These are phyloP conservation scores for Volucella inanis DNA, from an alignment of 2,888 invertebrate species.

Conservation along the genomic window DNA sequence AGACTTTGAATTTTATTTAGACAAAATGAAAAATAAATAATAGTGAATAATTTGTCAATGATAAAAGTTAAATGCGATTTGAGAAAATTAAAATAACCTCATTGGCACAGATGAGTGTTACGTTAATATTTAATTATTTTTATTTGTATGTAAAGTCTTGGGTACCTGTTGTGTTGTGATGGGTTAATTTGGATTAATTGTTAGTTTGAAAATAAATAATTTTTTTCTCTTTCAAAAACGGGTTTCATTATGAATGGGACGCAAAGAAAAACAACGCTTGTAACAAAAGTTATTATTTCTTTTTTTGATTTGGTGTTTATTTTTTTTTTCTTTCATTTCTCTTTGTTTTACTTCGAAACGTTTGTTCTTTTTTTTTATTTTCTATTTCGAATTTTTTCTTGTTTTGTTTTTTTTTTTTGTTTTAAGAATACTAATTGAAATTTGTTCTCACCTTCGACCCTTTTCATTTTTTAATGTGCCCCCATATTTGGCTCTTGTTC, in stretches of 20 bases:
- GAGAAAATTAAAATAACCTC: constrained; percentile 18
- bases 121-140: constrained; percentile 70
- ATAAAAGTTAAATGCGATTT: too few relatives aligned
- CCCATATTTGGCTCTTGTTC: constrained; percentile 99
- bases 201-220: constrained; percentile 21
- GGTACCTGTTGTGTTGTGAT: constrained; percentile 56
- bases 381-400: constrained; percentile 76
- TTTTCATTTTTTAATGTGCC: constrained; percentile 99
- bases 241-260: constrained; percentile 78
- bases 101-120: constrained; percentile 59
- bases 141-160: constrained; percentile 69
- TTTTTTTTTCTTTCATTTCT: constrained; percentile 71
- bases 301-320: constrained; percentile 76
- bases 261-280: constrained; percentile 73
- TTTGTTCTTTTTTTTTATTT: constrained; percentile 76
- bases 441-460: constrained; percentile 97
- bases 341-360: constrained; percentile 77
- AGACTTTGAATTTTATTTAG: too few relatives aligned
- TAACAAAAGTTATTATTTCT: constrained; percentile 65
- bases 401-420: constrained; percentile 77
- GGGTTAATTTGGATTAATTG: constrained; percentile 36
- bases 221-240: constrained; percentile 28
- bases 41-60: too few relatives aligned
- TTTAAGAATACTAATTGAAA: constrained; percentile 77
- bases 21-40: too few relatives aligned